These are phyloP conservation scores for Passer domesticus DNA, from an alignment of 2,113 vertebrate species.

Conservation along the genomic window DNA sequence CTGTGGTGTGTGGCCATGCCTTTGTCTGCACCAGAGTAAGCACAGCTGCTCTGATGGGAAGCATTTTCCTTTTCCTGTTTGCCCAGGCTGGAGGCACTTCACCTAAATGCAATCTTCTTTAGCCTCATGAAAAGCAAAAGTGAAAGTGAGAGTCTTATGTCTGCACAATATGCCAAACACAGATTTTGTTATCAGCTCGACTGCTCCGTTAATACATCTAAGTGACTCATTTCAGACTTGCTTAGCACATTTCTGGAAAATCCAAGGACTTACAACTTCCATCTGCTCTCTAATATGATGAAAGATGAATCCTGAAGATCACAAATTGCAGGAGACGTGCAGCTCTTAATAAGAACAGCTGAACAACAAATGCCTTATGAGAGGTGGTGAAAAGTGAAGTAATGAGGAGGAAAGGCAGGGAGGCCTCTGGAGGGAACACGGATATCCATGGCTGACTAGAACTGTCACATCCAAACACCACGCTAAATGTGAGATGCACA, in stretches of 20 bases:
- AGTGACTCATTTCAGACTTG: slow-evolving; percentile 63
- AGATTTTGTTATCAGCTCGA: slow-evolving; percentile 5
- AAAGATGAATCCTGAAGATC: slow-evolving; percentile 58
- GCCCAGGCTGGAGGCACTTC: background rate
- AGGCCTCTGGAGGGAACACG: slow-evolving; percentile 25
- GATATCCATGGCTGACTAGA: slow-evolving; percentile 29
- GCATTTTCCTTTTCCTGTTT: background rate
- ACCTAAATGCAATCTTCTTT: background rate
- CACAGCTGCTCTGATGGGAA: background rate
- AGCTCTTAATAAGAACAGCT: slow-evolving; percentile 42
- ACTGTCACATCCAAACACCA: slow-evolving; percentile 27
- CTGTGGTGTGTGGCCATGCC: background rate
- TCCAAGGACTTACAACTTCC: slow-evolving; percentile 43
- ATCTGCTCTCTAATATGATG: slow-evolving; percentile 60
- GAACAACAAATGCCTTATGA: slow-evolving; percentile 45
- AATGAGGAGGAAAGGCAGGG: slow-evolving; percentile 51
- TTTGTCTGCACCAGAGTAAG: background rate
- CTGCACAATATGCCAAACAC: background rate
- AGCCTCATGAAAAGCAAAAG: background rate
- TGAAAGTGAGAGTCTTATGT: slow-evolving; percentile 4
- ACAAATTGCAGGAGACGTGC: slow-evolving; percentile 24
- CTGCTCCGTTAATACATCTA: slow-evolving; percentile 18
- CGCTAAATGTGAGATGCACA: background rate
- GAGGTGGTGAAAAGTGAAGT: slow-evolving; percentile 53
- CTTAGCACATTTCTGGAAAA: slow-evolving; percentile 53